phyloP scores from a whole-genome alignment of 2,113 vertebrate species.

The Scalopus aquaticus region DNA sequence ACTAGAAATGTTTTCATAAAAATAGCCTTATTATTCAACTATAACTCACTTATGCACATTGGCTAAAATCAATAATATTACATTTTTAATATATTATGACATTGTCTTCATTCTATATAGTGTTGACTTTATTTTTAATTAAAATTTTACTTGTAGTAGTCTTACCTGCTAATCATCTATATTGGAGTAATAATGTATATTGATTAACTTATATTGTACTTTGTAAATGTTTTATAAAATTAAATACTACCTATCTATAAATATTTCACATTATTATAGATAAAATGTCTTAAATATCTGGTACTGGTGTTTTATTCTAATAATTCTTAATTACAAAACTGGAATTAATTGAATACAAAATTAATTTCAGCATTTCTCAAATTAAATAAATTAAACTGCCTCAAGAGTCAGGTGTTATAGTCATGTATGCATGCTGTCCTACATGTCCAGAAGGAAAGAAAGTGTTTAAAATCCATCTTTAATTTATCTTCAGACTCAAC shows the following conservation, averaged over 20 bases:
- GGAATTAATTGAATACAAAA: neutral
- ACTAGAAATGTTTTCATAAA: neutral
- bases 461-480: conserved; percentile 9
- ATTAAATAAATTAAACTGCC: neutral
- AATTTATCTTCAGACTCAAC: conserved; percentile 24
- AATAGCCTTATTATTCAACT: neutral
- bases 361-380: neutral
- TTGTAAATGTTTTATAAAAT: neutral
- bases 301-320: neutral
- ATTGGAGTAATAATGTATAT: neutral
- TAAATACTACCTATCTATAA: neutral
- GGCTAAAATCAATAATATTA: neutral
- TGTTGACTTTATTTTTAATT: conserved; percentile 3
- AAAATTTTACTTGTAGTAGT: neutral
- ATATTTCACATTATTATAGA: neutral
- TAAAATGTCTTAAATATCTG: neutral
- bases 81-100: neutral
- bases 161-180: neutral
- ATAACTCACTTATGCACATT: neutral
- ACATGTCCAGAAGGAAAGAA: neutral
- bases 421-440: neutral
- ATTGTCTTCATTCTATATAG: neutral
- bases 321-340: neutral
- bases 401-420: neutral
- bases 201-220: neutral